phyloP scores from a whole-genome alignment of 2,113 vertebrate species.

The Oriolus oriolus region DNA sequence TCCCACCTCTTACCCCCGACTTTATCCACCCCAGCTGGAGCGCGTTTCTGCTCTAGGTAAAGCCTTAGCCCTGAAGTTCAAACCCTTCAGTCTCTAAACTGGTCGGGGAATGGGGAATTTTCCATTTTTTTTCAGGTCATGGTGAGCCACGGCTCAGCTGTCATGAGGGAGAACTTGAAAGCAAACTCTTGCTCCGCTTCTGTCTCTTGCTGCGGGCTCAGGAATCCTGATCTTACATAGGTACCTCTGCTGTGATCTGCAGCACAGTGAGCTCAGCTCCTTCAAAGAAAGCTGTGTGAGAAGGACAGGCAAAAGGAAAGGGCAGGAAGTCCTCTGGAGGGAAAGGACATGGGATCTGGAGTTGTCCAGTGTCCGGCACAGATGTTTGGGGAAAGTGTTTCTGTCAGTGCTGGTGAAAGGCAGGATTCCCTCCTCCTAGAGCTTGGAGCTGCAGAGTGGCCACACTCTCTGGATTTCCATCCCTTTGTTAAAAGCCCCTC shows the following conservation, averaged over 20 bases:
- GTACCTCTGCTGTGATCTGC: background rate
- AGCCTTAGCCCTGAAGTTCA: background rate
- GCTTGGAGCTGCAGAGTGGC: background rate
- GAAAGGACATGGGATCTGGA: background rate
- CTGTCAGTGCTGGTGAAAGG: background rate
- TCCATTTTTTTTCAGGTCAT: background rate
- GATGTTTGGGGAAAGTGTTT: background rate
- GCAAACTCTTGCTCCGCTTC: background rate
- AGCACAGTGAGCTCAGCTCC: background rate
- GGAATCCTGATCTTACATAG: background rate
- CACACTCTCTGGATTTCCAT: background rate
- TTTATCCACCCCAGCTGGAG: background rate
- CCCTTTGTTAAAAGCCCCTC: background rate
- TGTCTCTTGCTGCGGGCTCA: background rate
- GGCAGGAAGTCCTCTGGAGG: background rate
- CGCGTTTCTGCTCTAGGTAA: background rate
- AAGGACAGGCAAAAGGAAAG: background rate
- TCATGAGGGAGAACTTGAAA: background rate
- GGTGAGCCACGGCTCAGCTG: background rate
- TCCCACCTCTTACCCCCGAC: background rate
- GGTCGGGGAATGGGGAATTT: background rate
- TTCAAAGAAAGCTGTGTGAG: background rate
- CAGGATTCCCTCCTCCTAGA: background rate
- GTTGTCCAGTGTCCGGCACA: background rate
- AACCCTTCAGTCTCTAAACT: fast-evolving